A percentile compares a stretch with the other conserved stretches of the same genome.
Conservation (phyloP, 2,113 vertebrate species). For the Cyprinodon tularosa region DNA sequence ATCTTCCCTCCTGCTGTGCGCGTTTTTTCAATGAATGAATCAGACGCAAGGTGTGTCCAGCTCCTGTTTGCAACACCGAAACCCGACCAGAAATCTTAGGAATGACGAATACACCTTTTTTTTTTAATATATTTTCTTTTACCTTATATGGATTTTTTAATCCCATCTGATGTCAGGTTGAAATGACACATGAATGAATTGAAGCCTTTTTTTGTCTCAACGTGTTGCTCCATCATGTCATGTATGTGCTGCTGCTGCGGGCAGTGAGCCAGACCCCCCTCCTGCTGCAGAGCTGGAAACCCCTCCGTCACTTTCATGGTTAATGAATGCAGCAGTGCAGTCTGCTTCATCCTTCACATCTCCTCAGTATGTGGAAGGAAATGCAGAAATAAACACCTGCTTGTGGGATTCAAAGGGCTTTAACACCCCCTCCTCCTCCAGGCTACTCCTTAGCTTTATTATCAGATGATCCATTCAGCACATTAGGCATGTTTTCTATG, state of each 20-base stretch:
- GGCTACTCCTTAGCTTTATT: not conserved
- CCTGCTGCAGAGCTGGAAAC: conserved; percentile 73
- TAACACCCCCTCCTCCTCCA: not conserved
- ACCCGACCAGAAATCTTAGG: not conserved
- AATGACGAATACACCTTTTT: not conserved
- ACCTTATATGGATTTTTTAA: not conserved
- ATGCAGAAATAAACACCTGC: not conserved
- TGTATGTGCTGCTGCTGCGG: conserved; percentile 33
- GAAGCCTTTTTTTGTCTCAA: conserved; percentile 35
- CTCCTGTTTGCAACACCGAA: conserved; percentile 16
- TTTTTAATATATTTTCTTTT: not conserved
- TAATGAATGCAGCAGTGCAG: conserved; percentile 72
- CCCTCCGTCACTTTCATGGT: conserved; percentile 65
- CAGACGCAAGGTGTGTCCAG: conserved; percentile 68
- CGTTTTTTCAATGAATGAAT: conserved; percentile 63
- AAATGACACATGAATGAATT: too few relatives aligned
- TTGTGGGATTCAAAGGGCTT: not conserved
- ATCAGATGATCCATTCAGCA: not conserved
- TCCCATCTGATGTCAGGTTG: too few relatives aligned
- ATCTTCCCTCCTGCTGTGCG: conserved; percentile 8
- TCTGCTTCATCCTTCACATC: conserved; percentile 37
- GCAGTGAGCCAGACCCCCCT: not conserved
- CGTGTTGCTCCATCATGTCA: conserved; percentile 64
- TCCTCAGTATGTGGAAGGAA: not conserved
- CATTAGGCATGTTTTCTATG: not conserved